Percentiles rank a stretch among this genome's conserved stretches.
phyloP scores from a whole-genome alignment of 2,888 invertebrate species.

The Theretra japonica region DNA sequence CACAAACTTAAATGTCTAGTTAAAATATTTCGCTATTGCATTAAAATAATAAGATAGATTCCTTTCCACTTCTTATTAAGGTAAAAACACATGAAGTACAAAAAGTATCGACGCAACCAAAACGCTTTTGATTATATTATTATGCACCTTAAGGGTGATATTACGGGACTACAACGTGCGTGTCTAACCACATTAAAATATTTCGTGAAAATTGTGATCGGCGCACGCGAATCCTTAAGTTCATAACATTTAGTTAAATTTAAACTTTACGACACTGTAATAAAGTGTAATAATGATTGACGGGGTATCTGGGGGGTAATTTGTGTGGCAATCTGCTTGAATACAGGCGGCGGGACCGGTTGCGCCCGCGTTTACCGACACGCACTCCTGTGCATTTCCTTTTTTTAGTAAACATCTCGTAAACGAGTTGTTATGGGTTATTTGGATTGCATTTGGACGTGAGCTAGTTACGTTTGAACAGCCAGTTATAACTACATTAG shows the following conservation, averaged over 20 bases:
- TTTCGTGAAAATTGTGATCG: constrained; percentile 50
- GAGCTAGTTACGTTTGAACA: constrained; percentile 48
- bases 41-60: not conserved
- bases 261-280: constrained; percentile 31
- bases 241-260: constrained; percentile 31
- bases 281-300: constrained; percentile 48
- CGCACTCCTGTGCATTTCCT: constrained; percentile 52
- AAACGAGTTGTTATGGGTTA: constrained; percentile 43
- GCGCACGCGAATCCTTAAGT: constrained; percentile 51
- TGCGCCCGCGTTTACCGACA: constrained; percentile 70
- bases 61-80: not conserved
- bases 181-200: constrained; percentile 59
- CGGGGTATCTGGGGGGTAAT: constrained; percentile 51
- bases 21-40: too few relatives aligned
- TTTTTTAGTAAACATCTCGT: constrained; percentile 46
- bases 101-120: not conserved
- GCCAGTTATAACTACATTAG: constrained; percentile 30
- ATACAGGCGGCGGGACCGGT: constrained; percentile 64
- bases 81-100: not conserved
- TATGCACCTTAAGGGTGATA: not conserved
- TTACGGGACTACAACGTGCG: constrained; percentile 48
- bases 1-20: too few relatives aligned
- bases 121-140: constrained; percentile 16
- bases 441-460: constrained; percentile 52
- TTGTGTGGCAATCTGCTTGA: constrained; percentile 70